These are phyloP conservation scores for Saccopteryx leptura DNA, from an alignment of 2,113 vertebrate species.

Conservation along the genomic window DNA sequence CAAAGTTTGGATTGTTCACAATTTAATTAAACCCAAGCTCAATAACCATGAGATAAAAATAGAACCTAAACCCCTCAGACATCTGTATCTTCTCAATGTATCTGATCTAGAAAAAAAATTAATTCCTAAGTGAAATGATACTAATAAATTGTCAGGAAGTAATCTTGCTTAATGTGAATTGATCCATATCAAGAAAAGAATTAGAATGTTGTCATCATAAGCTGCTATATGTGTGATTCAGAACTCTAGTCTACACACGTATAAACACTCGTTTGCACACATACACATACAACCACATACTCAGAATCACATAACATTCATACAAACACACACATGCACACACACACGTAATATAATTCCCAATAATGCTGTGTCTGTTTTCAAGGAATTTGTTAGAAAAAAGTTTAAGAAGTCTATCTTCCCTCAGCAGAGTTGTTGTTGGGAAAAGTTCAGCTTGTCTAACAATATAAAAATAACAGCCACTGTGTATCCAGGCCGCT, in stretches of 20 bases:
- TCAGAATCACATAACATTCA: neutral
- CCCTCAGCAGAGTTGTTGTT: neutral
- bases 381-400: neutral
- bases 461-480: neutral
- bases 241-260: neutral
- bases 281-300: neutral
- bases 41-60: conserved; percentile 54
- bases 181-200: conserved; percentile 51
- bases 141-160: conserved; percentile 12
- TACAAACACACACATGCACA: neutral
- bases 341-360: neutral
- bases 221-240: neutral
- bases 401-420: neutral
- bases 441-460: neutral
- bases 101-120: conserved; percentile 71
- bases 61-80: neutral
- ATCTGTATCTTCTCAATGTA: neutral
- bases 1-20: conserved; percentile 61
- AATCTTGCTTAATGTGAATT: conserved; percentile 48
- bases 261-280: neutral
- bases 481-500: neutral
- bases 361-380: neutral
- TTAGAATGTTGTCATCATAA: neutral
- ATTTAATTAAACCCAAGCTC: conserved; percentile 77
- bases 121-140: conserved; percentile 49